phyloP scores from a whole-genome alignment of 2,888 invertebrate species.

The Agonopterix arenella region DNA sequence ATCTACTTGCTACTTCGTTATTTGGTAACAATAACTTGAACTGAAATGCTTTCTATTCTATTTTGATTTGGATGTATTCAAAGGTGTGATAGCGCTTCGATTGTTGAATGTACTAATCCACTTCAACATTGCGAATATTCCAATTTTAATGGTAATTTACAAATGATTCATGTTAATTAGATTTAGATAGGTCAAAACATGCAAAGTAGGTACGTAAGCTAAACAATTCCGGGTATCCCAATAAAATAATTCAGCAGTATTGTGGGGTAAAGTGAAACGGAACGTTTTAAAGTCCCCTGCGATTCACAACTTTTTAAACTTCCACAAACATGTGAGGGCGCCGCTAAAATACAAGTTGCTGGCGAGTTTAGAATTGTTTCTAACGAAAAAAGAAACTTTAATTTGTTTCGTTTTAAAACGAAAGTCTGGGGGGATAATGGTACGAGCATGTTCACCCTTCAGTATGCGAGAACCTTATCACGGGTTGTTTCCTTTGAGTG shows the following conservation, averaged over 20 bases:
- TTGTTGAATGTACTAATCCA: too few relatives aligned
- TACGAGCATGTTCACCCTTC: conserved; percentile 47
- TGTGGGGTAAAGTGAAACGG: conserved; percentile 50
- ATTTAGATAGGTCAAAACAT: too few relatives aligned
- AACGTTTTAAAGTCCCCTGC: conserved; percentile 49
- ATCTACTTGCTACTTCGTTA: too few relatives aligned
- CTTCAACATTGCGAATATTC: too few relatives aligned
- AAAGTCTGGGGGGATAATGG: conserved; percentile 68
- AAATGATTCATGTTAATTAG: too few relatives aligned
- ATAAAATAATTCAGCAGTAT: conserved; percentile 48
- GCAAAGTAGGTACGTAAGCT: too few relatives aligned
- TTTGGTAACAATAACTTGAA: too few relatives aligned
- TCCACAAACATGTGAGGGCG: conserved; percentile 69
- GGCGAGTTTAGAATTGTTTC: conserved; percentile 67
- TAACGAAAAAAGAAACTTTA: conserved; percentile 68
- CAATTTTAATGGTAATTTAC: too few relatives aligned
- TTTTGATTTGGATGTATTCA: too few relatives aligned
- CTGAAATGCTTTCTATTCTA: too few relatives aligned
- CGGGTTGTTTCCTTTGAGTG: too few relatives aligned
- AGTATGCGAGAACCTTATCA: neutral
- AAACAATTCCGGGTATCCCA: conserved; percentile 20
- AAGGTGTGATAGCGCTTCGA: too few relatives aligned
- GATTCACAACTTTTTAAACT: conserved; percentile 58
- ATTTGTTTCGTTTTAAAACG: conserved; percentile 71
- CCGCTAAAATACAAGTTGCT: conserved; percentile 71